Evolutionary conservation across 2,113 vertebrate genomes (phyloP).

Genomic region (Aspiorhynchus laticeps): DNA sequence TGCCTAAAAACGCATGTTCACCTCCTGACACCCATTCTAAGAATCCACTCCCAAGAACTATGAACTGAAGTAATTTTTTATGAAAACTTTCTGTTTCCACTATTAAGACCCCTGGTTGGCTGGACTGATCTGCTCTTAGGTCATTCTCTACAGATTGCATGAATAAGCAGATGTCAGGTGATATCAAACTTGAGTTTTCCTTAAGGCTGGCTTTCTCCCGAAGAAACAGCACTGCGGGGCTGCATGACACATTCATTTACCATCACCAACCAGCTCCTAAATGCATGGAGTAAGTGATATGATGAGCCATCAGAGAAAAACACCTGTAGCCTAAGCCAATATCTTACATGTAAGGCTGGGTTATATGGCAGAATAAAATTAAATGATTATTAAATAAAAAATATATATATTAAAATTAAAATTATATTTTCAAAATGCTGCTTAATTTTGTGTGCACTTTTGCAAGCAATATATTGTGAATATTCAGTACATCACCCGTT

Average conservation of each 20-base stretch:
- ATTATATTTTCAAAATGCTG: neutral
- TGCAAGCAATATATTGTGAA: neutral
- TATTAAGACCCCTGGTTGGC: conserved; percentile 1
- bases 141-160: neutral
- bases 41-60: conserved; percentile 10
- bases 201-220: neutral
- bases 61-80: neutral
- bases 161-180: conserved; percentile 17
- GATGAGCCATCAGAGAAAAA: neutral
- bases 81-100: neutral
- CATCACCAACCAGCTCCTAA: neutral
- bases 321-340: neutral
- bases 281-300: neutral
- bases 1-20: neutral
- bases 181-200: neutral
- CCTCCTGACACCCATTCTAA: conserved; percentile 3
- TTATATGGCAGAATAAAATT: neutral
- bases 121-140: conserved; percentile 7
- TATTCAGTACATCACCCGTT: neutral
- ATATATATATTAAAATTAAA: neutral
- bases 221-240: neutral
- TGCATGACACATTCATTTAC: neutral
- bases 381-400: neutral
- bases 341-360: neutral
- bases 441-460: neutral